These are phyloP conservation scores for Gadus macrocephalus DNA, from an alignment of 2,113 vertebrate genomes.

Conservation along the genomic window DNA sequence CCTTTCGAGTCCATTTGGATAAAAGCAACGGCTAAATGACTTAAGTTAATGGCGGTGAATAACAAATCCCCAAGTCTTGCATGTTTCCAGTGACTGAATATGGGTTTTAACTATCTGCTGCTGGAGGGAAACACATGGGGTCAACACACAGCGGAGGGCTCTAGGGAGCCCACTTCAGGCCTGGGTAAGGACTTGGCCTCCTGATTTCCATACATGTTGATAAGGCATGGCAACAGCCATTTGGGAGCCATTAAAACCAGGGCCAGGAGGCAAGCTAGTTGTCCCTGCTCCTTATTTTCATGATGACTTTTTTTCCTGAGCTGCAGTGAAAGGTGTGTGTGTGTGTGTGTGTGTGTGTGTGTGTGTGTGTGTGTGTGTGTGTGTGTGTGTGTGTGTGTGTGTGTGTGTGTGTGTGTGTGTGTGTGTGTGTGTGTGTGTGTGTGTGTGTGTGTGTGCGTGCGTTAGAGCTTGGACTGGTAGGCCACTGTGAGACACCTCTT, in stretches of 20 bases:
- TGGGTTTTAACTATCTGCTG: too few species aligned
- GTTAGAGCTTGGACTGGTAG: constrained; percentile 14
- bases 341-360: background rate
- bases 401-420: too few species aligned
- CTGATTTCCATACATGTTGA: background rate
- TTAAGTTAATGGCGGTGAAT: too few species aligned
- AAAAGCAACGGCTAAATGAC: too few species aligned
- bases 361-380: background rate
- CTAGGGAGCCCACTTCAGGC: background rate
- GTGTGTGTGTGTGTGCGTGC: background rate
- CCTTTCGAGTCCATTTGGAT: too few species aligned
- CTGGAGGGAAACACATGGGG: too few species aligned
- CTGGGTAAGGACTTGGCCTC: background rate
- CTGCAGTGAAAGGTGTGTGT: background rate
- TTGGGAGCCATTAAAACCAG: background rate
- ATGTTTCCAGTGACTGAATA: too few species aligned
- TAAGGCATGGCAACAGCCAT: background rate
- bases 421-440: background rate
- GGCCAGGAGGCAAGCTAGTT: background rate
- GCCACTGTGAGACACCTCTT: constrained; percentile 55
- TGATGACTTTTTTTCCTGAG: constrained; percentile 28
- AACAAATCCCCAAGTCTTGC: too few species aligned
- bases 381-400: too few species aligned
- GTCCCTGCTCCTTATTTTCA: constrained; percentile 1
- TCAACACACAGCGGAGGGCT: background rate